Conservation (phyloP, 2,888 invertebrate genomes). For the Chymomyza caudatula region DNA sequence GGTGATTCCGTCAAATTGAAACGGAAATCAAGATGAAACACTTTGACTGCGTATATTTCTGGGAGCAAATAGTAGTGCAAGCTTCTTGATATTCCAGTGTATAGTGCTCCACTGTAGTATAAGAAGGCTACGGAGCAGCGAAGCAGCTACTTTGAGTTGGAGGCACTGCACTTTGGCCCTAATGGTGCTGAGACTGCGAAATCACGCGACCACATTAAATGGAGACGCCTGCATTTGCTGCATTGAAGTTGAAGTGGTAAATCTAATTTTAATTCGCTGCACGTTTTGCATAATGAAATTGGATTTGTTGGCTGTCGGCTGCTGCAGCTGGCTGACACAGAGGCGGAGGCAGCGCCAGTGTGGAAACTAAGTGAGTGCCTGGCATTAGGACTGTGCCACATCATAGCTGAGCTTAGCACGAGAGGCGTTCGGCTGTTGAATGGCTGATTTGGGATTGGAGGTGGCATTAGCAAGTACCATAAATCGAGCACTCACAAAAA, state of each 20-base stretch:
- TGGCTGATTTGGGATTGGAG: neutral
- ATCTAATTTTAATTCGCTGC: conserved; percentile 63
- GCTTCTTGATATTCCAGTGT: neutral
- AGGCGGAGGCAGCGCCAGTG: too few species aligned
- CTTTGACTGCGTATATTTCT: too few species aligned
- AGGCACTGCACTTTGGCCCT: neutral
- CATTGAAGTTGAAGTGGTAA: conserved; percentile 42
- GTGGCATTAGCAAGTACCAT: conserved; percentile 19
- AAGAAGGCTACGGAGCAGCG: neutral
- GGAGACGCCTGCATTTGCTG: conserved; percentile 21
- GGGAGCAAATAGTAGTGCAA: too few species aligned
- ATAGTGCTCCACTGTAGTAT: neutral
- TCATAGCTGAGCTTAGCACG: too few species aligned
- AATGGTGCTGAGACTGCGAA: conserved; percentile 2
- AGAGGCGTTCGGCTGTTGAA: conserved; percentile 2
- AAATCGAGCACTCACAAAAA: conserved; percentile 32
- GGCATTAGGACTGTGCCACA: neutral
- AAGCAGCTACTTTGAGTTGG: neutral
- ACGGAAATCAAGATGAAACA: too few species aligned
- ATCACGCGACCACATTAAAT: conserved; percentile 21
- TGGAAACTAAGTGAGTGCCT: neutral
- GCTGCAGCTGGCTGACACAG: neutral
- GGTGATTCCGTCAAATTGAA: too few species aligned
- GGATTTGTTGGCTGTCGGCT: conserved; percentile 45
- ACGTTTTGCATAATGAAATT: conserved; percentile 69